Percentiles rank a stretch among this genome's conserved stretches.
phyloP scores from a whole-genome alignment of 2,888 invertebrate genomes.

The Leptinotarsa juncta region DNA sequence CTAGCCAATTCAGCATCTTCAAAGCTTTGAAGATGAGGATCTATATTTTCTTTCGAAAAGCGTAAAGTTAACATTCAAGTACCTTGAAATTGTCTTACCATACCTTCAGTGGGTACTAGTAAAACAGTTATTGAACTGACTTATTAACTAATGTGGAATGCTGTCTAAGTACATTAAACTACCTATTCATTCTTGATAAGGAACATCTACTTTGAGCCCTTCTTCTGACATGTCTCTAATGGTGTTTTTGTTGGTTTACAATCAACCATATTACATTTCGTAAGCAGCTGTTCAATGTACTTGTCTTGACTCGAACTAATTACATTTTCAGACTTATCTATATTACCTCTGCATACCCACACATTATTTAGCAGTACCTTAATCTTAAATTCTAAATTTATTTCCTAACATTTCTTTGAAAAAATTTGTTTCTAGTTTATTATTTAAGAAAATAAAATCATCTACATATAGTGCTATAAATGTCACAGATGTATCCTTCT shows the following conservation, averaged over 20 bases:
- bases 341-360: not conserved
- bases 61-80: not conserved
- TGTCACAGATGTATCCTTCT: not conserved
- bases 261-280: not conserved
- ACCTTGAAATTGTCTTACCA: not conserved
- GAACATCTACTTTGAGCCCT: not conserved
- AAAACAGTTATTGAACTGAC: not conserved
- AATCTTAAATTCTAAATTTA: not conserved
- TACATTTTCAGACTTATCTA: not conserved
- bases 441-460: not conserved
- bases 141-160: not conserved
- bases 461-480: not conserved
- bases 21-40: not conserved
- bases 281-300: not conserved
- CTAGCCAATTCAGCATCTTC: not conserved
- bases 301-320: not conserved
- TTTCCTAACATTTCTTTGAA: not conserved
- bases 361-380: not conserved
- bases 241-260: not conserved
- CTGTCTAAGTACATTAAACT: not conserved
- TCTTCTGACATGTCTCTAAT: not conserved
- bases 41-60: not conserved
- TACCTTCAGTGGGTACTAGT: not conserved
- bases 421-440: not conserved
- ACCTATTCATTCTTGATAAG: not conserved